These are phyloP conservation scores for Corythoichthys haematopterus DNA, from an alignment of 2,113 vertebrate species.

Conservation along the genomic window DNA sequence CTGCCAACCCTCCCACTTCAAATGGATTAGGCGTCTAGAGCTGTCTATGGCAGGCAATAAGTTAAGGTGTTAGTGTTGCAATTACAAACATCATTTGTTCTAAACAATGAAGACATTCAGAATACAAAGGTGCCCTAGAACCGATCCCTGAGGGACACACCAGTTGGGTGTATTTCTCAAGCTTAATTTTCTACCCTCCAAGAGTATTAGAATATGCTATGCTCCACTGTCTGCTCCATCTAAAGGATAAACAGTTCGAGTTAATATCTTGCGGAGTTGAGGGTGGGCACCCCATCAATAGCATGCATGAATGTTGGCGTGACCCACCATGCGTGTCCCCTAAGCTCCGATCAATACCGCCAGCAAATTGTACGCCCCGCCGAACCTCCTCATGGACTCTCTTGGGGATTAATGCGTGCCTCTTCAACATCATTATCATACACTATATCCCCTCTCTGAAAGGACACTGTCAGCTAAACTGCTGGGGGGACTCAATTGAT, in stretches of 20 bases:
- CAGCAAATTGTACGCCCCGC: conserved; percentile 52
- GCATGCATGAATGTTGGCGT: conserved; percentile 51
- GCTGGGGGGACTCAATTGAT: conserved; percentile 33
- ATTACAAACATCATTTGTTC: too few relatives aligned
- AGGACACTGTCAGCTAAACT: conserved; percentile 40
- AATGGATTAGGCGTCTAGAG: too few relatives aligned
- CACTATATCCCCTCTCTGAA: conserved; percentile 45
- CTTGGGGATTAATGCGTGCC: conserved; percentile 46
- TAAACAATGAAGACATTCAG: too few relatives aligned
- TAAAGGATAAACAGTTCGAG: conserved; percentile 42
- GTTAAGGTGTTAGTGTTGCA: too few relatives aligned
- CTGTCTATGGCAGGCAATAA: too few relatives aligned
- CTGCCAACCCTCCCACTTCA: too few relatives aligned
- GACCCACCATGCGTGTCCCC: conserved; percentile 56
- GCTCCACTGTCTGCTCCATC: conserved; percentile 14
- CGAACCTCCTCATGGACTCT: conserved; percentile 23
- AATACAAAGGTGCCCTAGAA: neutral
- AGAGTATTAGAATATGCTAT: neutral
- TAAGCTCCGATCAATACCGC: conserved; percentile 57
- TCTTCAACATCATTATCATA: conserved; percentile 62
- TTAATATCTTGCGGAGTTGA: conserved; percentile 46
- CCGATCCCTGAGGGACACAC: neutral
- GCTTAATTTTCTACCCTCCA: neutral
- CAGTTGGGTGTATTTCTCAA: neutral
- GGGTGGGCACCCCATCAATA: conserved; percentile 59